Conservation (phyloP, 2,888 invertebrate species). For the Pogonocherus hispidulus region DNA sequence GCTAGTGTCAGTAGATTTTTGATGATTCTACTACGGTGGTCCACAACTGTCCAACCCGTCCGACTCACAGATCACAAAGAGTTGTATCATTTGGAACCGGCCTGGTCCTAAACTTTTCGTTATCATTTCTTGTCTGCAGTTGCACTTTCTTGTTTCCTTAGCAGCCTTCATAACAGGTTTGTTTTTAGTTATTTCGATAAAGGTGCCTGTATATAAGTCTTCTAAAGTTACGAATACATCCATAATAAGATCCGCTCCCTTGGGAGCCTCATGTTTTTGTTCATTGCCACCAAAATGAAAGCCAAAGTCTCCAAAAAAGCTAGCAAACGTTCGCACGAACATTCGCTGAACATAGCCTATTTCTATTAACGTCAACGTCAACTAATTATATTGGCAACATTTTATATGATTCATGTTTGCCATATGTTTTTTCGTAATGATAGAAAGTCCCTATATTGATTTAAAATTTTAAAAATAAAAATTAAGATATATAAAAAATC, state of each 20-base stretch:
- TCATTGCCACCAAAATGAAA: slow-evolving; percentile 86
- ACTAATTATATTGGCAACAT: neutral
- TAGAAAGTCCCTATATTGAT: neutral
- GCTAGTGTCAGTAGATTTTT: no score
- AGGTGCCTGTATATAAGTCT: slow-evolving; percentile 96
- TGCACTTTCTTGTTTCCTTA: slow-evolving; percentile 95
- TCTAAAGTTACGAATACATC: slow-evolving; percentile 94
- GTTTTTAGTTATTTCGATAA: slow-evolving; percentile 97
- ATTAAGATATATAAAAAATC: no score
- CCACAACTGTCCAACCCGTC: no score
- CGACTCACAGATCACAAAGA: no score
- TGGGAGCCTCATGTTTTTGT: slow-evolving; percentile 86
- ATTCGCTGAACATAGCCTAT: no score
- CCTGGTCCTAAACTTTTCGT: slow-evolving; percentile 97
- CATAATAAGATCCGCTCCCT: slow-evolving; percentile 93
- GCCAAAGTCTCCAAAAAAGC: slow-evolving; percentile 97
- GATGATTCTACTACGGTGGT: no score
- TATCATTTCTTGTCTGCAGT: slow-evolving; percentile 99
- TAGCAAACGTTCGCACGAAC: no score
- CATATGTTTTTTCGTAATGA: neutral
- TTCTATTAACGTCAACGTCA: no score
- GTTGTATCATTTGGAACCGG: slow-evolving; percentile 85
- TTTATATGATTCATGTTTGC: neutral
- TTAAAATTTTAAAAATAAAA: no score
- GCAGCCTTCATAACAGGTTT: slow-evolving; percentile 97